Evolutionary conservation across 2,113 vertebrate genomes (phyloP).

Genomic region (Eurypyga helias): DNA sequence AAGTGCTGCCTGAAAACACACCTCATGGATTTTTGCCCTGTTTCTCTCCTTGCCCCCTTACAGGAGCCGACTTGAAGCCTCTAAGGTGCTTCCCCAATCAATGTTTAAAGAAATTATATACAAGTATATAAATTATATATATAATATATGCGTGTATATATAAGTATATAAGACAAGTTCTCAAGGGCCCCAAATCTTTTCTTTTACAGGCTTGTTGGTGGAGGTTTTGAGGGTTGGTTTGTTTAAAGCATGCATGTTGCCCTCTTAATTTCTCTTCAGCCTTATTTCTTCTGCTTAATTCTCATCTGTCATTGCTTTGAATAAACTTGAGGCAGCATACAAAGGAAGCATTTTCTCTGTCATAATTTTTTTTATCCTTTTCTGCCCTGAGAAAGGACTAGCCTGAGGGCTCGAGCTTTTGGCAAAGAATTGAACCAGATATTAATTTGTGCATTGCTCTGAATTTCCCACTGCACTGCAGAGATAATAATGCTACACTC

Average conservation of each 20-base stretch:
- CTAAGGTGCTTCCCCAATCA: background rate
- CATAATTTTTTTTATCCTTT: background rate
- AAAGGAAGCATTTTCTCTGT: background rate
- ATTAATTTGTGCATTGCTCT: background rate
- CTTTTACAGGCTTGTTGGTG: background rate
- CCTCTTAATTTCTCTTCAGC: background rate
- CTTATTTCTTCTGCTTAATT: background rate
- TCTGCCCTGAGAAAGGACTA: background rate
- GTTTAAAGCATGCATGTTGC: background rate
- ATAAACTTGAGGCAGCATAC: background rate
- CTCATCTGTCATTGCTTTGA: background rate
- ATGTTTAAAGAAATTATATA: background rate
- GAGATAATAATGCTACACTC: background rate
- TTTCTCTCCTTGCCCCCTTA: background rate
- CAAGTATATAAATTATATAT: no score
- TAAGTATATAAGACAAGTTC: background rate
- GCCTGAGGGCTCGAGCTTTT: background rate
- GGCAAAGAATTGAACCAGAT: background rate
- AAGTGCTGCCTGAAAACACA: background rate
- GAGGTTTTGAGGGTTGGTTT: background rate
- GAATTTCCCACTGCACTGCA: background rate
- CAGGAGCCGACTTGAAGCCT: background rate
- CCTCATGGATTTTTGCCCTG: background rate
- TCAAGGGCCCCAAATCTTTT: background rate
- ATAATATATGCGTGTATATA: no score